Conservation (phyloP, 1,140 invertebrate genomes). For the Lucilia cuprina region DNA sequence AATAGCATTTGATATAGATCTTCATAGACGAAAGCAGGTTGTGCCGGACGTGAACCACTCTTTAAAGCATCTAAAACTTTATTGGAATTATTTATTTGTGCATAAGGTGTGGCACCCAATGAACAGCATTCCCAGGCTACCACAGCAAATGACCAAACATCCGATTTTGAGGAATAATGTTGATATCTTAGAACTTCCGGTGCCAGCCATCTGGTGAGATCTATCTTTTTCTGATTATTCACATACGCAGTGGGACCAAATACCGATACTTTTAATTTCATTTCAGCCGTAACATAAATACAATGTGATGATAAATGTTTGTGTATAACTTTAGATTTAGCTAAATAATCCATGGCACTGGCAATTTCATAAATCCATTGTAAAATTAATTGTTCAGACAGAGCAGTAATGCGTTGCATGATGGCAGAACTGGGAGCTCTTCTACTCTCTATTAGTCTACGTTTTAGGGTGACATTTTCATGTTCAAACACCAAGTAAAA, state of each 20-base stretch:
- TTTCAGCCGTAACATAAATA: conserved; percentile 65
- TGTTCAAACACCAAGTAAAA: conserved; percentile 76
- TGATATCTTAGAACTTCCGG: conserved; percentile 76
- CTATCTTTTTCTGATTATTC: conserved; percentile 64
- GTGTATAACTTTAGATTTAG: conserved; percentile 72
- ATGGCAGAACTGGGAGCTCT: conserved; percentile 42
- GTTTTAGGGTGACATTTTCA: conserved; percentile 72
- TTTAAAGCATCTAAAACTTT: conserved; percentile 75
- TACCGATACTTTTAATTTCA: conserved; percentile 52
- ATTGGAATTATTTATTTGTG: conserved; percentile 66
- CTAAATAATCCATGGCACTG: conserved; percentile 73
- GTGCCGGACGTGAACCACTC: conserved; percentile 73
- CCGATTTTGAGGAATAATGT: conserved; percentile 72
- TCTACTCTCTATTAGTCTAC: conserved; percentile 58
- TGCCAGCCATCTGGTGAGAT: conserved; percentile 80
- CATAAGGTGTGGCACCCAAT: conserved; percentile 83
- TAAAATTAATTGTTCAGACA: conserved; percentile 59
- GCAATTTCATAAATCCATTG: conserved; percentile 66
- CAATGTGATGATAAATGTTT: conserved; percentile 76
- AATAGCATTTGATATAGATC: conserved; percentile 83
- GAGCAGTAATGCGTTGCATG: conserved; percentile 66
- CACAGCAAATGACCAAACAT: conserved; percentile 84
- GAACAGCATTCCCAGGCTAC: conserved; percentile 84
- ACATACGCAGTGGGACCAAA: conserved; percentile 54
- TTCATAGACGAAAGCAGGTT: conserved; percentile 75